Conservation (phyloP, 2,113 vertebrate genomes). For the Centropus bengalensis region DNA sequence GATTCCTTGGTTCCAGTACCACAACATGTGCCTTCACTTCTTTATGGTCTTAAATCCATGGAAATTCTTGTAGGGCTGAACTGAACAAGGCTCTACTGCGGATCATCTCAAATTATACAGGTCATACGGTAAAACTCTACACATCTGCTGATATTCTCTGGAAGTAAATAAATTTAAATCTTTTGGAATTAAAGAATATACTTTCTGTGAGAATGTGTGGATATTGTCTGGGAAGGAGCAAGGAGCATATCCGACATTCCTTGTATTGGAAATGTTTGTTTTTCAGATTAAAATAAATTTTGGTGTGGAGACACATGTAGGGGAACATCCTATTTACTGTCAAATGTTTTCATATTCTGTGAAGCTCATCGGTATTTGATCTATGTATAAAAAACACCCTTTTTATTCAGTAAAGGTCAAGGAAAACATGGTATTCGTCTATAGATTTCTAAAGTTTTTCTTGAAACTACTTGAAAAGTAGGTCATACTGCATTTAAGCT, state of each 20-base stretch:
- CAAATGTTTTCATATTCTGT: background rate
- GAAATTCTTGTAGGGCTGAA: background rate
- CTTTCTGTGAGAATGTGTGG: background rate
- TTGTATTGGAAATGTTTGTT: background rate
- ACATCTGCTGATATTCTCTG: background rate
- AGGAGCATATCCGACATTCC: background rate
- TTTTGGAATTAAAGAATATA: background rate
- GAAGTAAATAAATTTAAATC: background rate
- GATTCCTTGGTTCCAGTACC: background rate
- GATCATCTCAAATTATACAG: background rate
- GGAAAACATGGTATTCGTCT: background rate
- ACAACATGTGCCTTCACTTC: accelerated
- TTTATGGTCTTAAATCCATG: accelerated
- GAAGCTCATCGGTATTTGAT: background rate
- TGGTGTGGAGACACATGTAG: background rate
- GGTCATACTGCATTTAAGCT: background rate
- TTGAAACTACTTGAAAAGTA: background rate
- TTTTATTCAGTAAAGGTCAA: background rate
- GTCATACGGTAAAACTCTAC: background rate
- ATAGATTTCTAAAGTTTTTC: background rate
- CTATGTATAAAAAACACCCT: background rate
- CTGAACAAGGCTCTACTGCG: background rate
- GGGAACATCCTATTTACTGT: background rate
- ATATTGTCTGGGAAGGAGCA: background rate
- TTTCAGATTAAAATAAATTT: background rate